Evolutionary conservation across 2,113 vertebrate genomes (phyloP).

Genomic region (Xiphias gladius): DNA sequence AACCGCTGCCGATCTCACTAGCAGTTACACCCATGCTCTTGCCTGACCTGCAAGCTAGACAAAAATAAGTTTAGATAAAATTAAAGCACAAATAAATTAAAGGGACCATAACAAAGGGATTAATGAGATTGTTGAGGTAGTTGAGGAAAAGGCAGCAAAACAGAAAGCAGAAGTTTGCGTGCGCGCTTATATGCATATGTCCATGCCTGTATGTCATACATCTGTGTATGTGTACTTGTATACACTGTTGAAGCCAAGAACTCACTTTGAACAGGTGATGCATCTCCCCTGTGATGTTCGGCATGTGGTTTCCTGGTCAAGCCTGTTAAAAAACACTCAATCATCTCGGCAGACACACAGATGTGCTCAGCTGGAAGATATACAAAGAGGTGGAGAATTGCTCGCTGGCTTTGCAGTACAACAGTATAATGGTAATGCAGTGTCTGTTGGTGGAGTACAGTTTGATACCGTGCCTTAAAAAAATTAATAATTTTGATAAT

Average conservation of each 20-base stretch:
- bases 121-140: neutral
- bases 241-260: conserved; percentile 42
- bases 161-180: neutral
- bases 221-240: conserved; percentile 57
- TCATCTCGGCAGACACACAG: conserved; percentile 71
- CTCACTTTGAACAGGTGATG: conserved; percentile 75
- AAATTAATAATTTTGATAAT: neutral
- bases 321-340: conserved; percentile 70
- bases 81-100: neutral
- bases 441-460: neutral
- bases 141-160: conserved; percentile 13
- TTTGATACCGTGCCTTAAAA: neutral
- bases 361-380: conserved; percentile 69
- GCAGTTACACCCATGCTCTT: conserved; percentile 13
- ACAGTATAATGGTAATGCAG: neutral
- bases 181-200: conserved; percentile 12
- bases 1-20: conserved; percentile 47
- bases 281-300: conserved; percentile 71
- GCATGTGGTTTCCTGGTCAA: conserved; percentile 80
- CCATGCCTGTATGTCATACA: conserved; percentile 31
- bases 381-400: conserved; percentile 34
- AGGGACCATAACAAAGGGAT: neutral
- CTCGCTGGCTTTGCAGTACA: conserved; percentile 2
- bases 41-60: neutral
- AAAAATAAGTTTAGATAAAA: neutral